Evolutionary conservation across 2,113 vertebrate species (phyloP), one percentile per base, ranked within the genome.

Genomic region (Nyctibius bracteatus): DNA sequence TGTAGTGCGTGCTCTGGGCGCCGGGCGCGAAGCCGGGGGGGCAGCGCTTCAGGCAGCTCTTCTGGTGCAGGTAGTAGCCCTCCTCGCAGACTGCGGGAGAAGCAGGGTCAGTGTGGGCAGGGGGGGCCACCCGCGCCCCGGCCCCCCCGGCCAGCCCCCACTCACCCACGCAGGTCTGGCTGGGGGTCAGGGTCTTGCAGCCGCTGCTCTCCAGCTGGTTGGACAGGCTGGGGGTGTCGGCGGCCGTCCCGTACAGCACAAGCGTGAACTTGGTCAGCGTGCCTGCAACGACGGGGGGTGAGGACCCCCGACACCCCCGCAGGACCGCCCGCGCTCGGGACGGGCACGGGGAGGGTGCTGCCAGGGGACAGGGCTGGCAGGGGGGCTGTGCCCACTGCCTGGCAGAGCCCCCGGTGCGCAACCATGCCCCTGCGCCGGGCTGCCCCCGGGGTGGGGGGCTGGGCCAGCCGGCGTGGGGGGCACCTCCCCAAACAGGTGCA

Each of bases 131-230:
- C 37, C 2, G 2, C 2, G n/a, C 13, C 24, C 4, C 1, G 0
- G 2, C 17, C n/a, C 59, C 35, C 44, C 75, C 44, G 2, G 2
- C 24, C 4, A 2, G 28, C 46, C 73, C 66, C 37, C 59, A 98
- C 99, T 99, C 96, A 99, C 99, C 99, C 85, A 99, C 99, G 2
- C 99, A 99, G 92, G 99, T 98, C 98, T 99, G 99, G 97, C 99
- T 98, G 24, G 99, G 97, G 2, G 99, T 98, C 49, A 99, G 98
- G 8, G 98, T 99, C 97, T 99, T 99, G 98, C 99, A 99, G 98
- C 99, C 99, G 8, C 98, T 99, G 97, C 99, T 99, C 92, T 99
- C 99, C 4, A 99, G 97, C 33, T 98, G 98, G 46, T 98, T 97
- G 86, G 99, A 98, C 74, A 98, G 97, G 14, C 97, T 96, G 4